A percentile compares a stretch with the other conserved stretches of the same genome.
These are phyloP conservation scores for Hirudinaria manillensis DNA, from an alignment of 2,888 invertebrate genomes.

Conservation along the genomic window DNA sequence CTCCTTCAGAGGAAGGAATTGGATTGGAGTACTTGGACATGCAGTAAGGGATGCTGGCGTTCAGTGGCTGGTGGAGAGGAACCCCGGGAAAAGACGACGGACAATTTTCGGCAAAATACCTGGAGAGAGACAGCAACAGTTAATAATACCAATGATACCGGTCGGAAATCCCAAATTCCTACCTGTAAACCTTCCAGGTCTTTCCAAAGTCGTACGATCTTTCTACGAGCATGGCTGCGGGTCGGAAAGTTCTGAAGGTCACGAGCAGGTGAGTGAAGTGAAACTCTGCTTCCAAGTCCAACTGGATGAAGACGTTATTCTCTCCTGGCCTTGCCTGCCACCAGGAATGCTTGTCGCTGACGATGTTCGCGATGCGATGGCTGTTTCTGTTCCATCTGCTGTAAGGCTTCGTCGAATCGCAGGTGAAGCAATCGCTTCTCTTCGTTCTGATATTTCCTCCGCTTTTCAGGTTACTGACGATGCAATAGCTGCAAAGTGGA, in stretches of 20 bases:
- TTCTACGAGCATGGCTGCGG: conserved; percentile 95
- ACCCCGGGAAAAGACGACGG: conserved; percentile 78
- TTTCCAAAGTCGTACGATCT: conserved; percentile 73
- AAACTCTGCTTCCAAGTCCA: conserved; percentile 96
- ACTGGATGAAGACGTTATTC: conserved; percentile 82
- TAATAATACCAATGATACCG: neutral
- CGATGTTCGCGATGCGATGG: conserved; percentile 85
- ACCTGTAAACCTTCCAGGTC: conserved; percentile 77
- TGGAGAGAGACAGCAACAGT: conserved; percentile 43
- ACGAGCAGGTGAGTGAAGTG: conserved; percentile 98
- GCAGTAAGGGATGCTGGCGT: conserved; percentile 12
- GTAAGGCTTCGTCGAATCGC: conserved; percentile 75
- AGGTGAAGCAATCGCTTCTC: conserved; percentile 80
- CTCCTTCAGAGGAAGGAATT: neutral
- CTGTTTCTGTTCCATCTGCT: conserved; percentile 56
- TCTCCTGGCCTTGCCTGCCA: conserved; percentile 98
- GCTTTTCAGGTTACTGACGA: conserved; percentile 62
- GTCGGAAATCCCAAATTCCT: neutral
- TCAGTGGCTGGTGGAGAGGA: neutral
- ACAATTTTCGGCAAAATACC: conserved; percentile 95
- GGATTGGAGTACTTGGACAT: neutral
- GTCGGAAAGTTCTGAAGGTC: conserved; percentile 93
- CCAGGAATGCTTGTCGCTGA: conserved; percentile 67
- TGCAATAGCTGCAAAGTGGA: conserved; percentile 77
- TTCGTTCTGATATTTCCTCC: conserved; percentile 38